Base-by-base conservation (phyloP, 1,140 invertebrate species). In the Heliconius nattereri region DNA sequence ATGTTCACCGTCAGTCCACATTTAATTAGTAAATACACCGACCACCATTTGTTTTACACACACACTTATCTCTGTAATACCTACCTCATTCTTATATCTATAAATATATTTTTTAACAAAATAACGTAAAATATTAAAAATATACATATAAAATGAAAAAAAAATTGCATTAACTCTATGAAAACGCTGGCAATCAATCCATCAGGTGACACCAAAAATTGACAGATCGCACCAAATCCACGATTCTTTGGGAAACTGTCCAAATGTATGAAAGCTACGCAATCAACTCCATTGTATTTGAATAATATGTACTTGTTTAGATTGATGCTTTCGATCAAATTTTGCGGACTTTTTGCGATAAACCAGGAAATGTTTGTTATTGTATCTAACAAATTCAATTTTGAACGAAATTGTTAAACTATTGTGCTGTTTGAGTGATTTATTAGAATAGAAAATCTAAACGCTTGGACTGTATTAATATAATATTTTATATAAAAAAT, bases 201-300 rank as follows among this genome's bases (percentile, higher is more conserved):
- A 90, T 92, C 87, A 89, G 77, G 79, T 80, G 83, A 81, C 83
- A 81, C 78, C 79, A 70, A 84, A 45, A 82, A 89, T 83, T 91
- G 91, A 92, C 91, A 89, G 85, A 87, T 90, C 85, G 81, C 84
- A 84, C 82, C 83, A 84, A 88, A 86, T 89, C 84, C 85, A 70
- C 81, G 85, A 85, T 90, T 83, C 85, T 83, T 87, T 85, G 83
- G 73, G 83, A 89, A 86, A 87, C 81, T 79, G 81, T 76, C 71
- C 78, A 84, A 85, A 87, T 84, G 74, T 57, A 82, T 83, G 81
- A 91, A 88, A 81, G 81, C 82, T 37, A 49, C 76, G 79, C 85
- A 92, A 92, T 92, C 90, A 92, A 89, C 84, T 45, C 81, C 78
- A 92, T 92, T 92, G 91, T 92, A 84, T 83, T 54, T 78, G 81